These are phyloP conservation scores for Mirza zaza DNA, from an alignment of 2,113 vertebrate species.

Conservation along the genomic window DNA sequence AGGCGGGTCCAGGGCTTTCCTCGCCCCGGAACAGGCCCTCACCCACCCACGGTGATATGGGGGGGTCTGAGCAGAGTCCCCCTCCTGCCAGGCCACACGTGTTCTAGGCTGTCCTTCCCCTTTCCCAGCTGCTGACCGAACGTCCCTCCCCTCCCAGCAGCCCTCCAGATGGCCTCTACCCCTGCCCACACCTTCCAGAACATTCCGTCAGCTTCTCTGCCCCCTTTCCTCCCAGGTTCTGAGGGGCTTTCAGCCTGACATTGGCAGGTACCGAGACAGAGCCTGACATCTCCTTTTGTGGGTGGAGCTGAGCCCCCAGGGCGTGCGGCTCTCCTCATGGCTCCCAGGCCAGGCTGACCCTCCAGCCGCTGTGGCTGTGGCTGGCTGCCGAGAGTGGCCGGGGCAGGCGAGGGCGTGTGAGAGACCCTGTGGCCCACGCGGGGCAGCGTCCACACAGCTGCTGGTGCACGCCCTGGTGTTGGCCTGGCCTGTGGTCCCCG, in stretches of 20 bases:
- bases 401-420: background rate
- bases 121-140: background rate
- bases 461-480: background rate
- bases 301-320: background rate
- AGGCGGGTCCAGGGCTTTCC: rapidly evolving
- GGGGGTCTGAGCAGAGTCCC: too few relatives aligned
- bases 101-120: background rate
- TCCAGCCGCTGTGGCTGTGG: too few relatives aligned
- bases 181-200: background rate
- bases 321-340: too few relatives aligned
- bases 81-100: rapidly evolving
- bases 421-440: too few relatives aligned
- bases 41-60: rapidly evolving
- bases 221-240: background rate
- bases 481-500: background rate
- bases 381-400: too few relatives aligned
- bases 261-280: background rate
- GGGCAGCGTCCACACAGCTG: background rate
- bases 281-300: background rate
- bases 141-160: background rate
- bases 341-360: background rate
- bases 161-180: background rate
- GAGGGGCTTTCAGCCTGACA: too few relatives aligned
- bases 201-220: background rate
- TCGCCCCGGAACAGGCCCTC: background rate